Percentiles rank a stretch among this genome's conserved stretches.
These are phyloP conservation scores for Alsophila aescularia DNA, from an alignment of 2,888 invertebrate genomes.

Conservation along the genomic window DNA sequence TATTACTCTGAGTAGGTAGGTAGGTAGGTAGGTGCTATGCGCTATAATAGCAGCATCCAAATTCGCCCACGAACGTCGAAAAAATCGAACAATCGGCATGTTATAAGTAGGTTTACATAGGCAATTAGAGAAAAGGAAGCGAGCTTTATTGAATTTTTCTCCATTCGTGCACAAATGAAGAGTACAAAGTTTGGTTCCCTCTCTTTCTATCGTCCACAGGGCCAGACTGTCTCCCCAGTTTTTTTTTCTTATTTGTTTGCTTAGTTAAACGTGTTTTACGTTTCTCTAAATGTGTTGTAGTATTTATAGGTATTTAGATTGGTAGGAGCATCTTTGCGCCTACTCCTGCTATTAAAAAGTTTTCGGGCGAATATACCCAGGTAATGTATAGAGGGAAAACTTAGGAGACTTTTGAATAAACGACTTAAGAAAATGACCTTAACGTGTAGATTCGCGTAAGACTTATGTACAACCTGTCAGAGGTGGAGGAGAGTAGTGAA, in stretches of 20 bases:
- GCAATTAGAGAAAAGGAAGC: conserved; percentile 81
- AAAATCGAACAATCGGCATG: conserved; percentile 61
- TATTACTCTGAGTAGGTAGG: too few relatives aligned
- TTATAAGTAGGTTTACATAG: conserved; percentile 67
- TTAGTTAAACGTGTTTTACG: not conserved
- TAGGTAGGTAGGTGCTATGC: not conserved
- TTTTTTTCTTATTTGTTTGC: conserved; percentile 55
- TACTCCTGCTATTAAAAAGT: conserved; percentile 1
- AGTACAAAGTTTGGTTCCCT: conserved; percentile 69
- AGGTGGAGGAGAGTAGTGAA: conserved; percentile 54
- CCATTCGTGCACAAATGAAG: conserved; percentile 79
- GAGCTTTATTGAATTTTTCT: conserved; percentile 82
- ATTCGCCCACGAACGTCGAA: conserved; percentile 49
- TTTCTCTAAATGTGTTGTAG: not conserved
- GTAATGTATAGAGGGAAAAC: conserved; percentile 54
- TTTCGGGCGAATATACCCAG: conserved; percentile 53
- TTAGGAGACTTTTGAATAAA: conserved; percentile 32
- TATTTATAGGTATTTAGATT: not conserved
- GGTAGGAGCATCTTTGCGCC: not conserved
- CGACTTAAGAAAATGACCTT: conserved; percentile 46
- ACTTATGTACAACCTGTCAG: conserved; percentile 60
- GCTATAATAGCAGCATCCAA: conserved; percentile 7
- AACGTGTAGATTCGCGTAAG: conserved; percentile 54
- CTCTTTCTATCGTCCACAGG: conserved; percentile 65
- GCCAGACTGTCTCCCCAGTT: conserved; percentile 49